Percentiles rank a stretch among this genome's conserved stretches.
phyloP scores from a whole-genome alignment of 2,888 invertebrate species.

The Rhodophaea formosa region DNA sequence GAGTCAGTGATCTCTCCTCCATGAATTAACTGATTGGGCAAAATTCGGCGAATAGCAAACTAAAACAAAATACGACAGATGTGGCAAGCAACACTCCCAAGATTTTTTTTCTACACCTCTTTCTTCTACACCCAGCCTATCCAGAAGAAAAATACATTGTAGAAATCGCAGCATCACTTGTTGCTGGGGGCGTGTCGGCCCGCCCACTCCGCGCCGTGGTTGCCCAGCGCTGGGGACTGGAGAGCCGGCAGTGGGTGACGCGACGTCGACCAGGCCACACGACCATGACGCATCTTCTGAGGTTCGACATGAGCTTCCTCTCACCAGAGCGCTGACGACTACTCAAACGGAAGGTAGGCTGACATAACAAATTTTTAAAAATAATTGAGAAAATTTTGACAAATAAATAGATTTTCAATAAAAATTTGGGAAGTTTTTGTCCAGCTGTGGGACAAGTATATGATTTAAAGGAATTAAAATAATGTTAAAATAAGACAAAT shows the following conservation, averaged over 20 bases:
- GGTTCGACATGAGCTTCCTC: constrained; percentile 72
- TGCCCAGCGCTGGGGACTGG: constrained; percentile 20
- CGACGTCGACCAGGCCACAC: constrained; percentile 22
- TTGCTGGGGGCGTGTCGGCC: constrained; percentile 61
- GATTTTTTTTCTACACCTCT: not conserved
- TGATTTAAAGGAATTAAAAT: too few relatives aligned
- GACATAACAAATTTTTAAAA: too few relatives aligned
- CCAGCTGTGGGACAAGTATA: too few relatives aligned
- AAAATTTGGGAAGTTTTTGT: too few relatives aligned
- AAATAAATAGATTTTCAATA: too few relatives aligned
- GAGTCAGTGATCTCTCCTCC: too few relatives aligned
- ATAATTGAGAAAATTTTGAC: too few relatives aligned
- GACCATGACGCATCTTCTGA: constrained; percentile 66
- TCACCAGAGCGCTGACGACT: constrained; percentile 81
- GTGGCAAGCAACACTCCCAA: too few relatives aligned
- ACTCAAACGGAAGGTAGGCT: constrained; percentile 71
- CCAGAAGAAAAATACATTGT: constrained; percentile 12
- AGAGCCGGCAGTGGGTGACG: constrained; percentile 26
- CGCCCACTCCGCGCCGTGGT: constrained; percentile 40
- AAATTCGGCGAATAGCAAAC: too few relatives aligned
- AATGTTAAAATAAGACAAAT: too few relatives aligned
- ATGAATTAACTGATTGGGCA: too few relatives aligned
- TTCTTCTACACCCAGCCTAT: constrained; percentile 26
- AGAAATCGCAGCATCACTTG: constrained; percentile 47
- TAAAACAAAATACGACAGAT: too few relatives aligned